Base-by-base conservation (phyloP, 2,113 vertebrate genomes). In the Axis porcinus region DNA sequence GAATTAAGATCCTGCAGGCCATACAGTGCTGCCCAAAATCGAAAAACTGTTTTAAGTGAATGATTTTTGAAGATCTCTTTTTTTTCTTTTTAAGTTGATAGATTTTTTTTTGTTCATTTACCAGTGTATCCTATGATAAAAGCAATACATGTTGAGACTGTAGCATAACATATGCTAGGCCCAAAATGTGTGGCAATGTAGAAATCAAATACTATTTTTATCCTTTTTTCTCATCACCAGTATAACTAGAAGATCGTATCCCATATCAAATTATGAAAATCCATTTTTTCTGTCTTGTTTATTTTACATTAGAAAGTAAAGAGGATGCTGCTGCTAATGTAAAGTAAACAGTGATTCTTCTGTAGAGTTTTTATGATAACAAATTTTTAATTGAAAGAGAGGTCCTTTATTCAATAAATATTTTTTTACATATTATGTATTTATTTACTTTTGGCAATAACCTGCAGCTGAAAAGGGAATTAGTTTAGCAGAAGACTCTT, bases 251-350 rank as follows among this genome's bases (percentile, higher is more conserved):
- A 89, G 40, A 70, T 87, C 21, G 60, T 90, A 55, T 93, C 3
- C 23, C 54, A 64, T 47, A 94, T 54, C 74, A 93, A 87, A 25
- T 74, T 62, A 76, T 30, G 57, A 58, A 96, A 94, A 84, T 92
- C 52, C 3, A 5, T 64, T 84, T 95, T 95, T 92, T 78, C 43
- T 83, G 2, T 81, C 47, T 76, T 86, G 5, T 87, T 94, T 87
- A 76, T 85, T 95, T 95, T 95, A 84, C 40, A n/a, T 92, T 91
- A 91, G 47, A 96, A 50, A 92, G 33, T 95, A 91, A 95, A 13
- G 85, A 93, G 83, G 83, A 89, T 82, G 54, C 40, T 81, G n/a
- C 64, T 67, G 40, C 25, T 81, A 25, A 62, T 43, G 13, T 95
- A 92, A 92, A 94, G 19, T 25, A 91, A 74, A 86, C 50, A 70